Percentiles rank a stretch among this genome's conserved stretches.
Evolutionary conservation across 2,888 invertebrate species (phyloP).

Genomic region (Rhimphoctona megacephalus): DNA sequence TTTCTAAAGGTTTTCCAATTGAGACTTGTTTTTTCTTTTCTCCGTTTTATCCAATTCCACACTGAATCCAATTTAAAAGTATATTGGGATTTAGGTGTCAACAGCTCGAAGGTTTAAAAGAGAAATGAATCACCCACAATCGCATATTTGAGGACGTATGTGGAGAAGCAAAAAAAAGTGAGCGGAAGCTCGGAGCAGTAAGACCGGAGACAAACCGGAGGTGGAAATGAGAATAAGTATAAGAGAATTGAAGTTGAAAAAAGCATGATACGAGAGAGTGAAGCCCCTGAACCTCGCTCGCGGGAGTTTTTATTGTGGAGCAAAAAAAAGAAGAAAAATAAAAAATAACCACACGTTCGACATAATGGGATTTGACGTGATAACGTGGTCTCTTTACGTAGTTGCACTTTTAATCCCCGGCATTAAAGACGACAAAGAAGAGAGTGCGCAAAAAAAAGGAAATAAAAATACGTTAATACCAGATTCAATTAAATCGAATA

Average conservation of each 20-base stretch:
- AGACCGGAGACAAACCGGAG: conserved; percentile 32
- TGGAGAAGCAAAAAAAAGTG: background rate
- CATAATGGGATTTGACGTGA: conserved; percentile 82
- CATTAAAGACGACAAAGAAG: background rate
- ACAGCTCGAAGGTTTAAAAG: conserved; percentile 24
- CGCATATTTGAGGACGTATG: background rate
- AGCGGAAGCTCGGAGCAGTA: conserved; percentile 32
- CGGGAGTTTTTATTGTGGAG: conserved; percentile 53
- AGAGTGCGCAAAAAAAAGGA: background rate
- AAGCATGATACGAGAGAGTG: conserved; percentile 42
- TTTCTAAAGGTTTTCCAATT: background rate
- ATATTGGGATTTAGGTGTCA: conserved; percentile 38
- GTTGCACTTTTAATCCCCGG: conserved; percentile 5
- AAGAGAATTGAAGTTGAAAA: conserved; percentile 30
- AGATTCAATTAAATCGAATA: background rate
- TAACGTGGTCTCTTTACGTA: conserved; percentile 73
- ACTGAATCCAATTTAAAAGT: conserved; percentile 36
- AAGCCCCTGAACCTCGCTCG: conserved; percentile 56
- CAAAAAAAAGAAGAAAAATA: conserved; percentile 78
- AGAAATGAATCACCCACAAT: conserved; percentile 72
- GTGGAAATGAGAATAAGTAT: conserved; percentile 46
- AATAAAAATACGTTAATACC: background rate
- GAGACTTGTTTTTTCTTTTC: background rate
- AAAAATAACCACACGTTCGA: conserved; percentile 75
- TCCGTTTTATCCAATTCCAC: background rate